Evolutionary conservation across 2,113 vertebrate genomes (phyloP), one percentile per base, ranked within the genome.

Genomic region (Vulpes lagopus): DNA sequence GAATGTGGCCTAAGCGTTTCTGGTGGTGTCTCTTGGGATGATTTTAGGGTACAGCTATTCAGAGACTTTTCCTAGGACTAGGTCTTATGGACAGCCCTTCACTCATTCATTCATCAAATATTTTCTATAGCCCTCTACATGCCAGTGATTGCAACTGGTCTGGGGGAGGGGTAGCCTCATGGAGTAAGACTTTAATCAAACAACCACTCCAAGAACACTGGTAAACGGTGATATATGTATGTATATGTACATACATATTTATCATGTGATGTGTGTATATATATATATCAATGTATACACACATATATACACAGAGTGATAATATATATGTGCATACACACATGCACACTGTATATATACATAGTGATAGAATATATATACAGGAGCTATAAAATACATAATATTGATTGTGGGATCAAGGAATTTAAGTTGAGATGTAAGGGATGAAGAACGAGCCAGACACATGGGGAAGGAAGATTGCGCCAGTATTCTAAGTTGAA

Each of bases 221-320:
- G 20, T 35, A 8, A 53, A 49, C n/a, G 14, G 16, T 8, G 2
- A 25, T 17, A 62, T 71, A 71, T 71, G 22, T 71, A 38, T 71
- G n/a, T 60, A 23, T 60, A 62, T 27, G 9, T 32, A 49, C 8
- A 25, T 8, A 22, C 19, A 25, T 43, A 14, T 23, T 43, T 43
- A 43, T 43, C 43, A 43, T 43, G 43, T 43, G 43, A 38, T 73
- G 5, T 38, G 11, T 67, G 5, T 67, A 3, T 67, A 16, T n/a
- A 14, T 32, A 7, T 67, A 8, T 17, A 0, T 17, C 1, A n/a
- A 1, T 32, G 8, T n/a, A 8, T 67, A 17, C 32, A 32, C 17
- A 16, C 14, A 55, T 4, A 55, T 15, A 55, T 2, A 55, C 14
- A 55, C 14, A 55, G 43, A 43, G 43, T 43, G 43, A 43, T 43